Percentiles rank a stretch among this genome's conserved stretches.
Evolutionary conservation across 2,113 vertebrate genomes (phyloP).

Genomic region (Nibea coibor): DNA sequence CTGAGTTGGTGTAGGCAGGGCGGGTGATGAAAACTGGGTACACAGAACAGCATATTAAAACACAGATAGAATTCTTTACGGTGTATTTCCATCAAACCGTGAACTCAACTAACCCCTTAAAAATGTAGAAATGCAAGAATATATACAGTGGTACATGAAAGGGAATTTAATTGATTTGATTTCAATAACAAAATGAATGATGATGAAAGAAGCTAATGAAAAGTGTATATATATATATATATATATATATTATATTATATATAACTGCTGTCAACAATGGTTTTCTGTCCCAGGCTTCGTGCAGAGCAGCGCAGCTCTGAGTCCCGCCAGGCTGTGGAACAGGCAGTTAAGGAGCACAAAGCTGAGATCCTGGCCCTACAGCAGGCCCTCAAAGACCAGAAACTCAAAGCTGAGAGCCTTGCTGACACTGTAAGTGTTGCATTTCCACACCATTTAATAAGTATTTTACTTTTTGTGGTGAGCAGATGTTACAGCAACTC

Average conservation of each 20-base stretch:
- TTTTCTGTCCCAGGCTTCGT: slow-evolving; percentile 83
- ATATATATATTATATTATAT: no score
- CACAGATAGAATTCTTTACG: neutral
- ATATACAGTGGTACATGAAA: neutral
- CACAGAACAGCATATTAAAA: slow-evolving; percentile 27
- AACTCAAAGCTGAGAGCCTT: slow-evolving; percentile 96
- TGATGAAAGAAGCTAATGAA: neutral
- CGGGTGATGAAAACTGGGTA: slow-evolving; percentile 1
- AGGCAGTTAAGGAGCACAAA: slow-evolving; percentile 98
- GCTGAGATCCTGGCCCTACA: slow-evolving; percentile 96
- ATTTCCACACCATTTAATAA: neutral
- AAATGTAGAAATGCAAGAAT: neutral
- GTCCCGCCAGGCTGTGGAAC: slow-evolving; percentile 95
- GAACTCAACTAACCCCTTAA: neutral
- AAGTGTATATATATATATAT: no score
- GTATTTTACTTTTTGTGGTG: neutral
- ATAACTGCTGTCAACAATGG: neutral
- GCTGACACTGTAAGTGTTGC: slow-evolving; percentile 91
- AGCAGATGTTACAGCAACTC: neutral
- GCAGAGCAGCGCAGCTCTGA: slow-evolving; percentile 96
- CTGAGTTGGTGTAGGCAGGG: slow-evolving; percentile 40
- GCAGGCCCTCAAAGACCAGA: slow-evolving; percentile 98
- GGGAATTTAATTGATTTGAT: neutral
- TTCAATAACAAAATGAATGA: neutral
- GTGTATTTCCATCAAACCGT: neutral